A percentile compares a stretch with the other conserved stretches of the same genome.
Evolutionary conservation across 1,140 invertebrate genomes (phyloP).

Genomic region (Platorchestia sp.): DNA sequence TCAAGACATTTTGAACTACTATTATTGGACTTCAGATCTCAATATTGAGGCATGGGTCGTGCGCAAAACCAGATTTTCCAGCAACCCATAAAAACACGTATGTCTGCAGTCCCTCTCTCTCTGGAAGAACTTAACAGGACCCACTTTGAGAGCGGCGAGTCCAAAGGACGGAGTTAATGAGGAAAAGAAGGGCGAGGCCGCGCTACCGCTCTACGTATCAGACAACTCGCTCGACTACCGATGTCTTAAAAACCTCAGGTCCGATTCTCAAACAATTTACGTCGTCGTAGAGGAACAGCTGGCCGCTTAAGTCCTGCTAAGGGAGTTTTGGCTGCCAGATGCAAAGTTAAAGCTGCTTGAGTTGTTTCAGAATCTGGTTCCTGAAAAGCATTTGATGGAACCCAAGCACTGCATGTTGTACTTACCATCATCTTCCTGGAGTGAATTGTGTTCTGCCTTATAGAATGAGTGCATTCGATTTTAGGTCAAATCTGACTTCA

Average conservation of each 20-base stretch:
- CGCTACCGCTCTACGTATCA: not conserved
- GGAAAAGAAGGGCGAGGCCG: constrained; percentile 39
- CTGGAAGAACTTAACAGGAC: not conserved
- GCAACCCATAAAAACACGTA: not conserved
- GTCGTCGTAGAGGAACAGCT: no score
- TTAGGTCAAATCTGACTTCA: not conserved
- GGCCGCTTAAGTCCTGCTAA: no score
- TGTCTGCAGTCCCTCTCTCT: not conserved
- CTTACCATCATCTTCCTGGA: not conserved
- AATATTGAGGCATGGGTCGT: not conserved
- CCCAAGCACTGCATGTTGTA: not conserved
- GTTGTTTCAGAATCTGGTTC: no score
- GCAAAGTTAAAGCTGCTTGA: no score
- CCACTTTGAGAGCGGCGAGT: not conserved
- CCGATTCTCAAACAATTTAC: not conserved
- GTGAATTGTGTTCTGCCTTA: not conserved
- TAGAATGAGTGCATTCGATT: not conserved
- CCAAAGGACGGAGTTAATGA: constrained; percentile 28
- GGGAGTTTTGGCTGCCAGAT: no score
- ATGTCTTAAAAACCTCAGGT: not conserved
- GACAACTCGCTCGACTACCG: constrained; percentile 8
- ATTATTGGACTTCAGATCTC: not conserved
- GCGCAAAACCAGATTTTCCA: not conserved
- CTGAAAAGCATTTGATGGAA: not conserved
- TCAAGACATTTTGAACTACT: not conserved